phyloP scores from a whole-genome alignment of 2,888 invertebrate genomes.

The Platerodrilus igneus region DNA sequence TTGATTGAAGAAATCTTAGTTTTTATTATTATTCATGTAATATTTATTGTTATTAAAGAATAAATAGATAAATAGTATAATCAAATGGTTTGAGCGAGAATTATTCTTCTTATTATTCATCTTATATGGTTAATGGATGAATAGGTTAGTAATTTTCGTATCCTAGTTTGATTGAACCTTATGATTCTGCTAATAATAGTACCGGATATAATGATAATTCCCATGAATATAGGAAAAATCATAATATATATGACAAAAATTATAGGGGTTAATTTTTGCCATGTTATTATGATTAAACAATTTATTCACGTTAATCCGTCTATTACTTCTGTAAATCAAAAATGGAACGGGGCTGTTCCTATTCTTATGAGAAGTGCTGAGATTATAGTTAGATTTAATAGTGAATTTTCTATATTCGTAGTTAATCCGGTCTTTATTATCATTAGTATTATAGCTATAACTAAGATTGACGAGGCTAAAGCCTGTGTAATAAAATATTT shows the following conservation, averaged over 20 bases:
- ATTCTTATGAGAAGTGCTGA: conserved; percentile 52
- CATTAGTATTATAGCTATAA: no score
- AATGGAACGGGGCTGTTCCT: conserved; percentile 57
- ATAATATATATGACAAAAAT: conserved; percentile 50
- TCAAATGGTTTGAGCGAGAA: conserved; percentile 29
- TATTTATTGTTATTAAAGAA: conserved; percentile 48
- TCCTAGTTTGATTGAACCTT: conserved; percentile 45
- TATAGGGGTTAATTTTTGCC: conserved; percentile 63
- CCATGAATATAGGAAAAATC: conserved; percentile 41
- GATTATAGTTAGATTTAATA: no score
- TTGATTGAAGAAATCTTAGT: no score
- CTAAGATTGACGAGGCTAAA: no score
- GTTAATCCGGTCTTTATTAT: no score
- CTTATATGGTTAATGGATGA: conserved; percentile 62
- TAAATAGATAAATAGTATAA: conserved; percentile 29
- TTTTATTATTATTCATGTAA: conserved; percentile 50
- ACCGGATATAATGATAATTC: conserved; percentile 49
- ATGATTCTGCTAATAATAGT: conserved; percentile 51
- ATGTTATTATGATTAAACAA: conserved; percentile 55
- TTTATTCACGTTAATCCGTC: conserved; percentile 57
- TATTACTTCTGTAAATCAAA: conserved; percentile 58
- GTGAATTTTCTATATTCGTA: no score
- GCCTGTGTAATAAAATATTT: no score
- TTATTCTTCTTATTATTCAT: conserved; percentile 43
- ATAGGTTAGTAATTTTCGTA: conserved; percentile 57